Percentiles rank a stretch among this genome's conserved stretches.
These are phyloP conservation scores for Philantomba maxwellii DNA, from an alignment of 2,113 vertebrate genomes.

Conservation along the genomic window DNA sequence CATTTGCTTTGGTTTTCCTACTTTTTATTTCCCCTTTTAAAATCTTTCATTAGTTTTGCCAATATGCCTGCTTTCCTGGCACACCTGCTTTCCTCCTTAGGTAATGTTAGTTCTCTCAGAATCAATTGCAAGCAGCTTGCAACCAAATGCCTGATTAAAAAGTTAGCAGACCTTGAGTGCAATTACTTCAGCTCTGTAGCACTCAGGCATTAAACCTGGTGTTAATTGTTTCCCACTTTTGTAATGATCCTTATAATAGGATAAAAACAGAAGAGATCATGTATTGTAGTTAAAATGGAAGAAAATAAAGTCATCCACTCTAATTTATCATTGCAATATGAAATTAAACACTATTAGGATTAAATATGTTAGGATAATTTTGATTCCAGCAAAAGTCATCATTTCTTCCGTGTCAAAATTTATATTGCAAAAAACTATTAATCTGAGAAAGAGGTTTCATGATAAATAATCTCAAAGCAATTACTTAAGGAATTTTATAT, in stretches of 20 bases:
- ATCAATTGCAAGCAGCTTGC: constrained; percentile 84
- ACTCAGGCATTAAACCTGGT: constrained; percentile 83
- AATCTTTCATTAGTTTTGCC: constrained; percentile 75
- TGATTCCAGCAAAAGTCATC: constrained; percentile 50
- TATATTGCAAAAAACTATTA: neutral
- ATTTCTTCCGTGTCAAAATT: constrained; percentile 40
- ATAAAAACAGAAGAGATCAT: constrained; percentile 83
- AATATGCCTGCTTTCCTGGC: constrained; percentile 77
- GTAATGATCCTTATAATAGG: constrained; percentile 84
- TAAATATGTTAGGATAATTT: constrained; percentile 67
- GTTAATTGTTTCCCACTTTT: constrained; percentile 88
- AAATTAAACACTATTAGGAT: constrained; percentile 74
- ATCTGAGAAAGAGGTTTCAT: neutral
- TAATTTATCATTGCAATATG: constrained; percentile 81
- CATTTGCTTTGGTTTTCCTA: constrained; percentile 51
- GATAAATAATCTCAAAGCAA: constrained; percentile 22
- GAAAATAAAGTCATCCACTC: constrained; percentile 82
- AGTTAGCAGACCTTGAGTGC: constrained; percentile 89
- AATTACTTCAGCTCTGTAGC: constrained; percentile 85
- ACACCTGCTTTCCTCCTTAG: constrained; percentile 77
- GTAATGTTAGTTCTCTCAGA: constrained; percentile 76
- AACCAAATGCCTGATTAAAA: constrained; percentile 89
- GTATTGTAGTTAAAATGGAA: constrained; percentile 86
- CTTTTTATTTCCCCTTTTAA: constrained; percentile 59
- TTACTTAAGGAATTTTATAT: neutral